A percentile compares a stretch with the other conserved stretches of the same genome.
Evolutionary conservation across 2,888 invertebrate genomes (phyloP).

Genomic region (Cataglyphis albicans): DNA sequence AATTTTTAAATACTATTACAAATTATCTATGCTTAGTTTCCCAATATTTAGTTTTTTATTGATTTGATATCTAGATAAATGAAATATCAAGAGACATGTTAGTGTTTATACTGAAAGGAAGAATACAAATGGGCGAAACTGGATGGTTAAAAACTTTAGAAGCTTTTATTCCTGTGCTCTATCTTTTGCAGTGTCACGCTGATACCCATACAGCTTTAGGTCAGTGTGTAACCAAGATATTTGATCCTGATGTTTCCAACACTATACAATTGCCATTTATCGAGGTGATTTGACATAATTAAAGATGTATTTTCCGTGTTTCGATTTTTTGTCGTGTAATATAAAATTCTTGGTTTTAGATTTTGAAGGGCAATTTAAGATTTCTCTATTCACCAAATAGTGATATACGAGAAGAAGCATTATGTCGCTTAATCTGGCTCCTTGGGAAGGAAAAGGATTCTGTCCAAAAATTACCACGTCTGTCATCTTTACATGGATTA

Average conservation of each 20-base stretch:
- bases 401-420: slow-evolving; percentile 86
- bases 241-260: slow-evolving; percentile 89
- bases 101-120: slow-evolving; percentile 89
- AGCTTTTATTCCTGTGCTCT: slow-evolving; percentile 88
- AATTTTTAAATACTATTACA: background rate
- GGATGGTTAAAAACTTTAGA: slow-evolving; percentile 89
- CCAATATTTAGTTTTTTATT: slow-evolving; percentile 7
- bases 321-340: background rate
- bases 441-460: slow-evolving; percentile 86
- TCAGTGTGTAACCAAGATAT: slow-evolving; percentile 88
- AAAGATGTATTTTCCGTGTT: background rate
- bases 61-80: slow-evolving; percentile 87
- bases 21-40: background rate
- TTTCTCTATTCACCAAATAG: slow-evolving; percentile 86
- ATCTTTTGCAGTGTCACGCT: slow-evolving; percentile 88
- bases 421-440: slow-evolving; percentile 87
- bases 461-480: slow-evolving; percentile 85
- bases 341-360: slow-evolving; percentile 75
- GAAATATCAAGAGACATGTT: slow-evolving; percentile 88
- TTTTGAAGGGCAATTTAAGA: slow-evolving; percentile 87
- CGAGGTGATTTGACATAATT: slow-evolving; percentile 84
- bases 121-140: slow-evolving; percentile 88
- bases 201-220: slow-evolving; percentile 87
- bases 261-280: slow-evolving; percentile 88
- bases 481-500: slow-evolving; percentile 86